Evolutionary conservation across 2,797 vertebrate species (phyloP).

Genomic region (Sebastes hubbsi): DNA sequence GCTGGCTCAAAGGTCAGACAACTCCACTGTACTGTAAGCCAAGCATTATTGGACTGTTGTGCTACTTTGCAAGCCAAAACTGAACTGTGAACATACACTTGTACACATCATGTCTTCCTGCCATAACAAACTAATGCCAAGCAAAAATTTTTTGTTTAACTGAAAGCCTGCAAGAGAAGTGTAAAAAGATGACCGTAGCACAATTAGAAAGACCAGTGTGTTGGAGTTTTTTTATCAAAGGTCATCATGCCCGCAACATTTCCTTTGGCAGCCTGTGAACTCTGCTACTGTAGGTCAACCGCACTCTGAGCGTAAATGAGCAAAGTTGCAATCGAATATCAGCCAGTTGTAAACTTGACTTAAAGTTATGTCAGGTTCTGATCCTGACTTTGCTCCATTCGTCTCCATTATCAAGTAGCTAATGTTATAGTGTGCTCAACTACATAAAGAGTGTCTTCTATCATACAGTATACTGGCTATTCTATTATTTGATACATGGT

Average conservation of each 20-base stretch:
- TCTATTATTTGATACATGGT: neutral
- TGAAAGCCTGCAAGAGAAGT: neutral
- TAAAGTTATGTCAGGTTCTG: neutral
- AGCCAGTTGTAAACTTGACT: neutral
- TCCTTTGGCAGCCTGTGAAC: neutral
- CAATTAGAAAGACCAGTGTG: neutral
- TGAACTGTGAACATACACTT: neutral
- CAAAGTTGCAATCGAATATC: neutral
- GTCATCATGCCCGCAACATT: neutral
- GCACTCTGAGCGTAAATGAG: neutral
- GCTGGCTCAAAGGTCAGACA: conserved; percentile 12
- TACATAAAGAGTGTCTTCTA: neutral
- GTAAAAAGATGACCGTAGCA: neutral
- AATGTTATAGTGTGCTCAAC: neutral
- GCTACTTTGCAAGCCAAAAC: neutral
- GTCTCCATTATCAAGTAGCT: neutral
- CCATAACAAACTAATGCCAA: neutral
- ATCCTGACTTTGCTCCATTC: neutral
- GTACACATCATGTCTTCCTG: neutral
- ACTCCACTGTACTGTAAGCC: neutral
- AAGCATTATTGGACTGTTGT: neutral
- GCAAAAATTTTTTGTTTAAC: neutral
- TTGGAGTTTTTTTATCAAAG: neutral
- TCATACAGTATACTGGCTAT: neutral
- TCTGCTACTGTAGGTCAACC: neutral